phyloP scores from a whole-genome alignment of 2,888 invertebrate genomes.

The Smittia sp. region DNA sequence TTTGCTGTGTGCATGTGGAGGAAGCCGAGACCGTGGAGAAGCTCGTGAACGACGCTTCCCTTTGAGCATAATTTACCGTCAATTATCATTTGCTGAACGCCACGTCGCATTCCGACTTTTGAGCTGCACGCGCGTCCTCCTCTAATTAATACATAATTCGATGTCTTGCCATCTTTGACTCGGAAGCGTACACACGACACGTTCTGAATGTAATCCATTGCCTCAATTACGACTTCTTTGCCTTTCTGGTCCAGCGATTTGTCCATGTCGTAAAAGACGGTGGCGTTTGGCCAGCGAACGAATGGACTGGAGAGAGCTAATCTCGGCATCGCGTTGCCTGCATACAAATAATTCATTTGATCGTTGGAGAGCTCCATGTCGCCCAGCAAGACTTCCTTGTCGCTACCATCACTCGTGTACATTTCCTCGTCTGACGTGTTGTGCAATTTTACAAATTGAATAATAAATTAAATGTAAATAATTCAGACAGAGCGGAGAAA shows the following conservation, averaged over 20 bases:
- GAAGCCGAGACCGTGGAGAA: conserved; percentile 15
- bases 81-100: conserved; percentile 13
- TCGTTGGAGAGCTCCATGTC: conserved; percentile 28
- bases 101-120: conserved; percentile 27
- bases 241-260: conserved; percentile 28
- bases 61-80: conserved; percentile 32
- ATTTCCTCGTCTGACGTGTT: background rate
- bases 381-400: background rate
- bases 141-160: conserved; percentile 37
- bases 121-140: conserved; percentile 29
- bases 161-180: background rate
- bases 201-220: conserved; percentile 34
- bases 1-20: conserved; percentile 37
- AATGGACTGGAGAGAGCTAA: conserved; percentile 23
- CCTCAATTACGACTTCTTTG: background rate
- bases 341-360: conserved; percentile 34
- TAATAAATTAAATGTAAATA: conserved; percentile 17
- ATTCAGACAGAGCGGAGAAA: background rate
- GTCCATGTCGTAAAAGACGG: conserved; percentile 22
- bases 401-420: background rate
- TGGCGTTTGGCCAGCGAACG: conserved; percentile 18
- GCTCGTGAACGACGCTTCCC: conserved; percentile 31
- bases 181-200: conserved; percentile 31
- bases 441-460: background rate
- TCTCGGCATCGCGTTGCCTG: background rate